Evolutionary conservation across 2,888 invertebrate species (phyloP), one percentile per base, ranked within the genome.

Genomic region (Watsonalla binaria): DNA sequence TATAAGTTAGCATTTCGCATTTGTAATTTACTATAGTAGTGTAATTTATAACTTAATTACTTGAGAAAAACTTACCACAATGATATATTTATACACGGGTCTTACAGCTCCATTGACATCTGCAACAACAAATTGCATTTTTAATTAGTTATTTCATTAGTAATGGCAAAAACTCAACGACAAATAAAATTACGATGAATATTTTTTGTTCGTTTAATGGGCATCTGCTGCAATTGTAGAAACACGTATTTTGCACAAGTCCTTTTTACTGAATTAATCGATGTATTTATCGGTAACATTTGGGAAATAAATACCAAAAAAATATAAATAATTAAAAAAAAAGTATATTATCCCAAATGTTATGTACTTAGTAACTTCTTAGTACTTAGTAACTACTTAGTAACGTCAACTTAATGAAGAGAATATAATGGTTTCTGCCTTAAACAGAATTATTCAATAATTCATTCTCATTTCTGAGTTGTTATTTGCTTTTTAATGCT

Each of bases 91-190:
- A 52, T 57, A 54, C 61, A 54, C 54, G 14, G n/a, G 52, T 57
- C 52, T 57, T 54, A 58, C 53, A 51, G 55, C 64, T 62, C 59
- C 57, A 61, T 63, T 53, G 62, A 56, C 62, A 73, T 74, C 83
- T 84, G 84, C 56, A 72, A 81, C 78, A 62, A 78, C 74, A 72
- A 65, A 75, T 76, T 76, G 66, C 59, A 63, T 72, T 80, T 74
- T 69, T 74, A 78, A 80, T 80, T 70, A 61, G 55, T 56, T 13
- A 51, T 58, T 56, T 45, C 54, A 57, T 61, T 54, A 54, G 50
- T 54, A 15, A 55, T 42, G 39, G 14, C 14, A 59, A 54, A 51
- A 58, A 54, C 51, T 52, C 51, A 34, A 53, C 14, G 42, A 2
- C 7, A 42, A 42, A 48, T 37, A 35, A 48, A 33, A 14, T 13